Percentiles rank a stretch among this genome's conserved stretches.
phyloP scores from a whole-genome alignment of 1,140 invertebrate species.

The Drosophila watanabei region DNA sequence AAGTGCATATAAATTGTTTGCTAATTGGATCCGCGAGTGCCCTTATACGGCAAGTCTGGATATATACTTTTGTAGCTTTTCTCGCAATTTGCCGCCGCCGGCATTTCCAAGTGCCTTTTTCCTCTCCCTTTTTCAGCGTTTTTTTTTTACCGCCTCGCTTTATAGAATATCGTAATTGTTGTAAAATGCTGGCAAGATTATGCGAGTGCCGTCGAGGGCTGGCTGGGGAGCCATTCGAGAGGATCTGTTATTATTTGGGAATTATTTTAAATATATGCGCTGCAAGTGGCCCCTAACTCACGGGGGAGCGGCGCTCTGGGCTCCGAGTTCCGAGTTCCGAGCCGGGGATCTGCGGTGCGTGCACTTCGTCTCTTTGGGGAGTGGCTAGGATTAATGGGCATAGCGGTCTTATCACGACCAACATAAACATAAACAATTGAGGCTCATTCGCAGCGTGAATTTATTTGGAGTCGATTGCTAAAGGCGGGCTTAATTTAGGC shows the following conservation, averaged over 20 bases:
- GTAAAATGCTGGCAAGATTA: slow-evolving; percentile 45
- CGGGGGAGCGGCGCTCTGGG: slow-evolving; percentile 21
- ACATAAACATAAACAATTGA: slow-evolving; percentile 2
- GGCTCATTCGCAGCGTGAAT: slow-evolving; percentile 5
- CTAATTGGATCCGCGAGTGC: slow-evolving; percentile 45
- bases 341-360: slow-evolving; percentile 2
- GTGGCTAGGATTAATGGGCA: slow-evolving; percentile 10
- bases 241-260: slow-evolving; percentile 53
- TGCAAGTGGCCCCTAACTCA: slow-evolving; percentile 17
- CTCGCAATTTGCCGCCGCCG: slow-evolving; percentile 44
- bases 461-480: background rate
- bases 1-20: slow-evolving; percentile 54
- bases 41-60: slow-evolving; percentile 32
- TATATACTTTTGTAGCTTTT: slow-evolving; percentile 40
- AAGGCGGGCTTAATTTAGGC: background rate
- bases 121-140: background rate
- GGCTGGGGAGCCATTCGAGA: slow-evolving; percentile 18
- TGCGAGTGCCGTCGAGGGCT: slow-evolving; percentile 5
- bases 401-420: slow-evolving; percentile 18
- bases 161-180: slow-evolving; percentile 53
- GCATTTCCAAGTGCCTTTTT: slow-evolving; percentile 27
- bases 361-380: slow-evolving; percentile 6
- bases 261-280: slow-evolving; percentile 57
- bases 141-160: slow-evolving; percentile 28
- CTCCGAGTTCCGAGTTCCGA: slow-evolving; percentile 5